Base-by-base conservation (phyloP, 2,113 vertebrate genomes). In the Tautogolabrus adspersus region DNA sequence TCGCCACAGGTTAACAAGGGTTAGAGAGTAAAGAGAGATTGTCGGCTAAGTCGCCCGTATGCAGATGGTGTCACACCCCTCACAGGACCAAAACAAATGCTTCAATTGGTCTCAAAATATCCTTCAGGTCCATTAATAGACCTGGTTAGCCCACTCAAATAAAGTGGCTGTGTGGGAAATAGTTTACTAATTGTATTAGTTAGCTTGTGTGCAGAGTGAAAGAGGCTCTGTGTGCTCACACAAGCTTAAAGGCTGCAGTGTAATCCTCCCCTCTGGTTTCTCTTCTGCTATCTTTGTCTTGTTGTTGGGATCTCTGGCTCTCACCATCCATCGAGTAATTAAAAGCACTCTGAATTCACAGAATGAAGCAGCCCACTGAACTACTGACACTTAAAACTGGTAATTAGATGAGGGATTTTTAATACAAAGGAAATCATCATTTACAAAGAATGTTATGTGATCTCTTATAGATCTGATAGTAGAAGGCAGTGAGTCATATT, bases 231-330 rank as follows among this genome's bases (percentile, higher is more conserved):
- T 80, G 68, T 82, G 68, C 72, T 84, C 64, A 66, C 84, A 88
- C 85, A 71, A 82, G 80, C 88, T 88, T 92, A 90, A 76, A 57
- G 79, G 78, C 75, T 82, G 60, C 40, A 22, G 70, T 57, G 83
- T 89, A 91, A 91, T 90, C 86, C 88, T 70, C 54, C n/a, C 15
- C 79, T 79, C 55, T 30, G 44, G 80, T 63, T 81, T 72, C 68
- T 82, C 58, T 69, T 75, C 60, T 52, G 79, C 83, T 71, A 75
- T 89, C 81, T 77, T 86, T 83, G 79, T 81, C 84, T 71, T 82
- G 58, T 72, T 68, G 59, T 85, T 30, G 59, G 75, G 69, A 80
- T 84, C 85, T 64, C 65, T 66, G 71, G 49, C 74, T 73, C 71
- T 79, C 70, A 74, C 49, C 57, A 71, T 83, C 59, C 46, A 63